Conservation (phyloP, 2,797 vertebrate species). For the Myiotriccus ornatus region DNA sequence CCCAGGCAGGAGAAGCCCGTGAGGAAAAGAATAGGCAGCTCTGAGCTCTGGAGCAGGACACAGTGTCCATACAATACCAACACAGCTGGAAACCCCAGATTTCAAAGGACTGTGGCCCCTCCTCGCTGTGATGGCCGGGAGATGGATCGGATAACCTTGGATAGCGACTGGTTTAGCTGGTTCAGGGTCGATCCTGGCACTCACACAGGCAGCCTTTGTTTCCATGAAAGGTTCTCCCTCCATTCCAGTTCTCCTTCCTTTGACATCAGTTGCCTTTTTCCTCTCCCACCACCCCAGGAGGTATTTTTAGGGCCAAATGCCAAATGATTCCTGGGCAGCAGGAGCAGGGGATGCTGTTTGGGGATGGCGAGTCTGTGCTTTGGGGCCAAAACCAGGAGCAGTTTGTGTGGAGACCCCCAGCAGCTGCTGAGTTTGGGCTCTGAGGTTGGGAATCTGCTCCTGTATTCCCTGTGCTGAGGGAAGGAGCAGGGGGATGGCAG, state of each 20-base stretch:
- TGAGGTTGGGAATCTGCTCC: background rate
- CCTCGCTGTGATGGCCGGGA: fast-evolving
- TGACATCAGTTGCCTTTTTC: background rate
- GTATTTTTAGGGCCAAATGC: background rate
- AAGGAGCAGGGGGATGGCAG: background rate
- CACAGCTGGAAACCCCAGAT: background rate
- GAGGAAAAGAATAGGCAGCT: background rate
- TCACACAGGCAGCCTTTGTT: background rate
- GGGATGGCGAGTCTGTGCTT: background rate
- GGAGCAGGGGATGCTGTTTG: background rate
- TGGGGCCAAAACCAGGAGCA: fast-evolving
- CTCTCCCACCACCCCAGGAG: background rate
- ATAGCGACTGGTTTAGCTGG: background rate
- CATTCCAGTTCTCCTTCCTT: background rate
- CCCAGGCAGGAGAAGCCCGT: background rate
- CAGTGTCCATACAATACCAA: background rate
- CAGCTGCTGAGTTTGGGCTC: background rate
- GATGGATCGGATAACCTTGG: fast-evolving
- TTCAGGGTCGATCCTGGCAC: fast-evolving
- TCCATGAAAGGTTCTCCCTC: background rate
- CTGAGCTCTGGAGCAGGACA: background rate
- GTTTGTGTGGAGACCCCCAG: background rate
- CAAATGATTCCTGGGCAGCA: fast-evolving
- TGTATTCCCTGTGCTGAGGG: fast-evolving
- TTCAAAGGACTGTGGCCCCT: background rate